Conservation (phyloP, 2,888 invertebrate species). For the Parascotia fuliginaria region DNA sequence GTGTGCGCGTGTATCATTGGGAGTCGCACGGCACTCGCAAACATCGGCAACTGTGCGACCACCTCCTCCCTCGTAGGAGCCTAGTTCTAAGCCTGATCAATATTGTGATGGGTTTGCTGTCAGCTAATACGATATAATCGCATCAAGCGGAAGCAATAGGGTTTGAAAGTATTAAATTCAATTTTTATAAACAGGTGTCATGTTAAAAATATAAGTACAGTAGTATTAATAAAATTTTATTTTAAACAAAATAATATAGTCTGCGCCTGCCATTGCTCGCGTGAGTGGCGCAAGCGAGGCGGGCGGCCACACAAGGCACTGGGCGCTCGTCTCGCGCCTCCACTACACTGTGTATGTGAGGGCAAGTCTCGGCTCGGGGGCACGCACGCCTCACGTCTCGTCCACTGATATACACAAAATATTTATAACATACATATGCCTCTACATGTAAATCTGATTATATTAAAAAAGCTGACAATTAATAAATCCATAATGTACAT, state of each 20-base stretch:
- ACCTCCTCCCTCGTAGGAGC: too few relatives aligned
- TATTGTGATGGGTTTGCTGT: neutral
- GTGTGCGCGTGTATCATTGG: too few relatives aligned
- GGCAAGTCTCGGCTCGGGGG: conserved; percentile 49
- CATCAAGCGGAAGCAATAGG: neutral
- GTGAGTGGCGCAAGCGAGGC: conserved; percentile 47
- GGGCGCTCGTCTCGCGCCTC: conserved; percentile 30
- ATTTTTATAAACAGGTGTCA: conserved; percentile 1
- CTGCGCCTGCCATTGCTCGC: conserved; percentile 66
- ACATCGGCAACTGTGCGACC: too few relatives aligned
- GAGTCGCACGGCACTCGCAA: too few relatives aligned
- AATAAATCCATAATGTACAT: conserved; percentile 80
- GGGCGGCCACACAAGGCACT: conserved; percentile 29
- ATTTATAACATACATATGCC: conserved; percentile 72
- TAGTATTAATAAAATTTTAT: conserved; percentile 77
- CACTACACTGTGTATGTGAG: conserved; percentile 42
- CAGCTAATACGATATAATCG: neutral
- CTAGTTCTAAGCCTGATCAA: too few relatives aligned
- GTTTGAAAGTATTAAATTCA: neutral
- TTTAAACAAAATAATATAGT: conserved; percentile 82
- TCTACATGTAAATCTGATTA: conserved; percentile 73
- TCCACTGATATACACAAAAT: conserved; percentile 77
- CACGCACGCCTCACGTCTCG: conserved; percentile 62
- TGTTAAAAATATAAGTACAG: conserved; percentile 33
- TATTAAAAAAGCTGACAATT: conserved; percentile 80